Conservation (phyloP, 2,797 vertebrate species). For the Eidolon dupreanum region DNA sequence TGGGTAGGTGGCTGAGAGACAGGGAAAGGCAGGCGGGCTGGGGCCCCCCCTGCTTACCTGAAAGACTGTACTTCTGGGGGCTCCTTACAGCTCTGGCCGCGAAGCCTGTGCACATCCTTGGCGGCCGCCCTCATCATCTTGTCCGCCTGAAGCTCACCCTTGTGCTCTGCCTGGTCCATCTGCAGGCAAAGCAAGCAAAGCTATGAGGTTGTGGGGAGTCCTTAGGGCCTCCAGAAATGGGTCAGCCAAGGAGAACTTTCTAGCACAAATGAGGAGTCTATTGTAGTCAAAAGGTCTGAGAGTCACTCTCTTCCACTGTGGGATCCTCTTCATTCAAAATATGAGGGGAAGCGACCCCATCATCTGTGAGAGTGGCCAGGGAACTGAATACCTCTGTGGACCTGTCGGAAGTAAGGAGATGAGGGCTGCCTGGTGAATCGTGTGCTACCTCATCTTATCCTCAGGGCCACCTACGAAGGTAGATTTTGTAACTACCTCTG, state of each 20-base stretch:
- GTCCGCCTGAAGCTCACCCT: conserved; percentile 92
- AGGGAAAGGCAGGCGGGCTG: neutral
- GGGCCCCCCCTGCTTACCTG: conserved; percentile 85
- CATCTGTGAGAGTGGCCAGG: neutral
- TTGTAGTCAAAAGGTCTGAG: neutral
- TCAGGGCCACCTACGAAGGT: neutral
- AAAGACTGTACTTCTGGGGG: conserved; percentile 96
- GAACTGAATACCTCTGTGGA: neutral
- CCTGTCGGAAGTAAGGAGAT: neutral
- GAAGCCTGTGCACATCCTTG: conserved; percentile 96
- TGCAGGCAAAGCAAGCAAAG: conserved; percentile 79
- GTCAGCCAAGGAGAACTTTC: neutral
- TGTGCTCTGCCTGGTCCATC: conserved; percentile 89
- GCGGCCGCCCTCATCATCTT: conserved; percentile 97
- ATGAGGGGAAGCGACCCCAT: neutral
- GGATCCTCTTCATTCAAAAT: neutral
- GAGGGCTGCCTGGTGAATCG: neutral
- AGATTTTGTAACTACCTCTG: neutral
- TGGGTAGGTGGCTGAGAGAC: neutral
- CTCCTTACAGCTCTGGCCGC: conserved; percentile 95
- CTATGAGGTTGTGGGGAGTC: neutral
- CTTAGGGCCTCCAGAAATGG: neutral
- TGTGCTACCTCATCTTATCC: neutral
- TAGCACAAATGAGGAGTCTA: neutral
- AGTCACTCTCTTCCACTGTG: neutral